Base-by-base conservation (phyloP, 2,797 vertebrate species). In the Diplodus sargus region DNA sequence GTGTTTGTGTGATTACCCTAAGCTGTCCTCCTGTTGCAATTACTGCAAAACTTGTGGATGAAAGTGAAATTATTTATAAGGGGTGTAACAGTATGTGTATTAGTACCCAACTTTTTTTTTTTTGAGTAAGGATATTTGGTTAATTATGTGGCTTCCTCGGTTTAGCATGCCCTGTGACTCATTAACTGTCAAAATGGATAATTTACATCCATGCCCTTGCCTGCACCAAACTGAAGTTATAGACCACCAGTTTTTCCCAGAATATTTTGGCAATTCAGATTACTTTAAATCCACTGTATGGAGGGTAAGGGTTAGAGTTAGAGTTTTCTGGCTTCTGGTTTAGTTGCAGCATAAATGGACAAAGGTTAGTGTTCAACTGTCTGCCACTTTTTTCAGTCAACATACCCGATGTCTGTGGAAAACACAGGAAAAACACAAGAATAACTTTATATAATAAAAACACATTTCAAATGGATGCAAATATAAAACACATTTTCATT, bases 401-500 rank as follows among this genome's bases (percentile, higher is more conserved):
- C 18, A 18, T 58, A 8, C 4, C 28, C 8, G 4, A 56, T 14
- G 30, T 39, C 2, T n/a, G 30, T 59, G 30, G 30, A 5, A 42
- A 76, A 76, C 20, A 65, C 25, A 65, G 69, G 1, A 61, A 58
- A 3, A 72, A 48, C 42, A 65, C 25, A 65, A 72, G 1, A 61
- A 58, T 5, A 72, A 48, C 42, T 23, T 56, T 1, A 53, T 6
- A 39, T 20, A 30, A 39, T 20, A 30, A 34, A 51, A 6, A 61
- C 13, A 18, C 25, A 54, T 52, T 12, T 79, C 74, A 22, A 81
- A 59, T 39, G 25, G 13, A 78, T 72, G 20, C 17, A 61, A 77
- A 78, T 73, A 49, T 54, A 1, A 63, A 76, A 51, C 52, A 34
- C 28, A 9, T 61, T 65, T 74, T 65, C 9, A 10, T 45, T 60